Conservation (phyloP, 2,113 vertebrate genomes). For the Telmatochromis brachygnathus region DNA sequence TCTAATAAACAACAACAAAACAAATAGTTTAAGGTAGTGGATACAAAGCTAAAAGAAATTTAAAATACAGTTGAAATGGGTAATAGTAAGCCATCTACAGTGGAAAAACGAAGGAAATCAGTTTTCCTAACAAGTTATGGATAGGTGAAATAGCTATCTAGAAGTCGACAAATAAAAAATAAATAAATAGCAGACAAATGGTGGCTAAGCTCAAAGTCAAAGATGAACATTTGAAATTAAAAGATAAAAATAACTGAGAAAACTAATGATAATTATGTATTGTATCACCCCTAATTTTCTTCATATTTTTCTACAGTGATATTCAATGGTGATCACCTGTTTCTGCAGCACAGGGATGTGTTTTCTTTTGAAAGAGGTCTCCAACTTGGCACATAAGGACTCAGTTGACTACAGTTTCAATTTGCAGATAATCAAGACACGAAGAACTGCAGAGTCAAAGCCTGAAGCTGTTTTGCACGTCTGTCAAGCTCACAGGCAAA, state of each 20-base stretch:
- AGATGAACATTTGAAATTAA: not conserved
- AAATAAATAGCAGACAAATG: fast-evolving
- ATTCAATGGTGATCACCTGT: not conserved
- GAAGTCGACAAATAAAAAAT: fast-evolving
- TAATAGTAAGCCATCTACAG: not conserved
- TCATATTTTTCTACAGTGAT: not conserved
- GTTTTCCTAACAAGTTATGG: not conserved
- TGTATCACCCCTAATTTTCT: not conserved
- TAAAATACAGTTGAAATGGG: not conserved
- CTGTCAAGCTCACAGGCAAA: not conserved
- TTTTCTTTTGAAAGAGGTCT: not conserved
- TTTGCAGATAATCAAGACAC: not conserved
- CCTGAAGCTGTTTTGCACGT: not conserved
- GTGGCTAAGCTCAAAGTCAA: not conserved
- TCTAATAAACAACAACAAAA: not conserved
- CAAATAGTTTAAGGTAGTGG: not conserved
- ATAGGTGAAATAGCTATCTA: not conserved
- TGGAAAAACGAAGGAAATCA: not conserved
- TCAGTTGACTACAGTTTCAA: not conserved
- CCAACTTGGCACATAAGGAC: not conserved
- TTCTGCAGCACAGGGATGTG: not conserved
- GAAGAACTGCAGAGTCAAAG: not conserved
- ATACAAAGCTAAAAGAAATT: not conserved
- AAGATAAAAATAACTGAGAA: not conserved
- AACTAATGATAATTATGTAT: not conserved